A percentile compares a stretch with the other conserved stretches of the same genome.
These are phyloP conservation scores for Autographa gamma DNA, from an alignment of 2,888 invertebrate genomes.

Conservation along the genomic window DNA sequence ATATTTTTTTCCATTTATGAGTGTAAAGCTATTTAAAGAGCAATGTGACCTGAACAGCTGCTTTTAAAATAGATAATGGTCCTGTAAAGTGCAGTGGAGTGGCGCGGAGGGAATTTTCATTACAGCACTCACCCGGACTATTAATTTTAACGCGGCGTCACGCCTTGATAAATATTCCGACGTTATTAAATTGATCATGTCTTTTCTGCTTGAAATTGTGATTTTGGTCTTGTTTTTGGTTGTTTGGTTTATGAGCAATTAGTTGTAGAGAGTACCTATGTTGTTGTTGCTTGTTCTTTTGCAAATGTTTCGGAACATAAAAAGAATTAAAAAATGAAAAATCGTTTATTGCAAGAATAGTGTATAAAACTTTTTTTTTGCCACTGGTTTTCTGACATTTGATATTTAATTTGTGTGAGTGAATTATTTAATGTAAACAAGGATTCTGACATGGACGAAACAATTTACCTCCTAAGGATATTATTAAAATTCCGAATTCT, in stretches of 20 bases:
- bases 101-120: constrained; percentile 53
- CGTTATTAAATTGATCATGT: constrained; percentile 35
- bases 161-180: constrained; percentile 19
- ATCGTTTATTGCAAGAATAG: no score
- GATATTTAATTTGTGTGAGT: no score
- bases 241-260: neutral
- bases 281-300: no score
- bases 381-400: no score
- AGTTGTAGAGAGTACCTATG: neutral
- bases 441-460: no score
- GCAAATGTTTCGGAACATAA: no score
- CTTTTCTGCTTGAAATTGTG: constrained; percentile 8
- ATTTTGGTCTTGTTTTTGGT: neutral
- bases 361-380: no score
- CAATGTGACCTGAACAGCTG: constrained; percentile 6
- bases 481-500: no score
- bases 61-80: constrained; percentile 29
- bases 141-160: constrained; percentile 36
- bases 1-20: neutral
- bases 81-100: constrained; percentile 34
- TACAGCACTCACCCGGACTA: constrained; percentile 37
- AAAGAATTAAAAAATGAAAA: no score
- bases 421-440: no score
- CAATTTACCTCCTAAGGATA: no score
- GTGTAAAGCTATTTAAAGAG: neutral